Evolutionary conservation across 2,113 vertebrate genomes (phyloP), one percentile per base, ranked within the genome.

Genomic region (Ramphastos sulfuratus): DNA sequence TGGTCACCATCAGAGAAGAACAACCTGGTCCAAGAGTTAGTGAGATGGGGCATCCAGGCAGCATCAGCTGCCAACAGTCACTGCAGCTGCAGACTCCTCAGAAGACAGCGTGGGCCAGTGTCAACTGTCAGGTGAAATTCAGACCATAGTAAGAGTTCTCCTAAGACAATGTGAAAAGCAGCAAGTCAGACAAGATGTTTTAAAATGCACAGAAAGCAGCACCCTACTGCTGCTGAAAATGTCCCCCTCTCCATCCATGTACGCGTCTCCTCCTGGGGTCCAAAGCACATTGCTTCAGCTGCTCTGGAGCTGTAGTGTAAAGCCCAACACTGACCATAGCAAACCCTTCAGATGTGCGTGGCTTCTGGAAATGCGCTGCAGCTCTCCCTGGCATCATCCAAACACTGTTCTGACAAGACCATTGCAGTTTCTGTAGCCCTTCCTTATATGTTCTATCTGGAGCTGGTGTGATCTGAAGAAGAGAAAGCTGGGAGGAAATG

Each of bases 61-160:
- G 39, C 83, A 78, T 97, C 95, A 93, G 97, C 93, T 97, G 96
- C 54, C 95, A 97, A 96, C 97, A 97, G 97, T 82, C 17, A 0
- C 48, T 77, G 97, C 96, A 98, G 97, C 97, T 98, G 96, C 46
- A 89, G 67, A 70, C 19, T 67, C 60, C 55, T 93, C 89, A 67
- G 92, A 61, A 95, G 95, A 92, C 59, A 75, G 39, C 4, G 4
- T 73, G 90, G 90, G 90, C 76, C 94, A 81, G 46, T 39, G 33
- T 10, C 92, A 98, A 96, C 97, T 52, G 95, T 21, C 93, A 70
- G 76, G 73, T 0, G 0, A 64, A 82, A 63, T 33, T 58, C 28
- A 18, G 60, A 83, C 75, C 88, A 33, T 3, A 19, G 71, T 72
- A 77, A 91, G 66, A 63, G 59, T 81, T 59, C 74, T 79, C 46